Base-by-base conservation (phyloP, 2,888 invertebrate species). In the Nezara viridula region DNA sequence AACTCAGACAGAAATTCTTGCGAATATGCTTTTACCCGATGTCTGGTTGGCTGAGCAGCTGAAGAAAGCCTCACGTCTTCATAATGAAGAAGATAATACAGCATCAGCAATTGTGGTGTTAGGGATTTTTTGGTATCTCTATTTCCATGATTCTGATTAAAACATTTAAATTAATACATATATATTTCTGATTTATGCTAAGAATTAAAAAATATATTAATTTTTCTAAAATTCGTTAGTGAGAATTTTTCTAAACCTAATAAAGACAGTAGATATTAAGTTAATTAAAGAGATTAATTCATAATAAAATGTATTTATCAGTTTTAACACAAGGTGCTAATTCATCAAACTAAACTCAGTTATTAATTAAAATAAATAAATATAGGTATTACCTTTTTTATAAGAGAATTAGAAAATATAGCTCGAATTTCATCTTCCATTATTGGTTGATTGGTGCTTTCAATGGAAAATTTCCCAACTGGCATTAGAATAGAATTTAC, bases 31-130 rank as follows among this genome's bases (percentile, higher is more conserved):
- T 97, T 97, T 21, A 98, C 95, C 93, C 96, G 90, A 24, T 91
- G 90, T 32, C 91, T 89, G 0, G 95, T 93, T 6, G 95, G 94
- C 49, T 95, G 94, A 55, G 94, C 95, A 91, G 96, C 95, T 91
- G 96, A 96, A 19, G 95, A 94, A 90, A 98, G 93, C 89, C 98
- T 94, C 0, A 96, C 96, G 92, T 98, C 98, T 93, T 99, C 98
- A 93, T 98, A 99, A 44, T 98, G 93, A 55, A 99, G 94, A 16
- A 99, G 94, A 92, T 99, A 99, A 93, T 98, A 99, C 55, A 99
- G 94, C 73, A 99, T 94, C 19, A 99, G 93, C 50, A 99, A 93
- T 92, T 99, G 98, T 0, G 98, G 96, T 0, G 98, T 97, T 88
- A 98, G 93, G 21, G 90, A 90, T 81, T 81, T 60, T n/a, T 81